phyloP scores from a whole-genome alignment of 2,888 invertebrate genomes.

The Melitaea athalia region DNA sequence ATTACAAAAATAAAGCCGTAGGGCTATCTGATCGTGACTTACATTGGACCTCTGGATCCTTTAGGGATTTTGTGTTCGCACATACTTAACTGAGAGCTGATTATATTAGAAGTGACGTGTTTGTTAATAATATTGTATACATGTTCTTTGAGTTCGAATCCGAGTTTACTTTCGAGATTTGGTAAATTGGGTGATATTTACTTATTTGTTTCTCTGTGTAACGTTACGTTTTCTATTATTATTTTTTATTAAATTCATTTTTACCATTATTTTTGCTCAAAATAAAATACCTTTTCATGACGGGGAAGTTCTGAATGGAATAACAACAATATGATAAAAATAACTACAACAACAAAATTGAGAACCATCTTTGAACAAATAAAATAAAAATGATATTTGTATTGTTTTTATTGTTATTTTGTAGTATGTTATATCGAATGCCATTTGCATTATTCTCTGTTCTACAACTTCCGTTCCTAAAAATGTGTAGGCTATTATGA shows the following conservation, averaged over 20 bases:
- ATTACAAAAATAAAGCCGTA: conserved; percentile 45
- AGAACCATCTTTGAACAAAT: too few species aligned
- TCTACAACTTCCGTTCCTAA: background rate
- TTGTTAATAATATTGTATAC: background rate
- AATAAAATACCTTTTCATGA: too few species aligned
- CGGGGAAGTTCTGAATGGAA: too few species aligned
- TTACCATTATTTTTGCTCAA: too few species aligned
- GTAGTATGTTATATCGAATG: background rate
- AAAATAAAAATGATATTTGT: background rate
- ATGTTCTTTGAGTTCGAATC: background rate
- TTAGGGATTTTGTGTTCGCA: conserved; percentile 22
- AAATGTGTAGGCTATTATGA: background rate
- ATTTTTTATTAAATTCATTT: too few species aligned
- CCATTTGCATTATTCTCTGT: background rate
- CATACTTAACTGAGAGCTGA: conserved; percentile 2
- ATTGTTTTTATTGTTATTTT: background rate
- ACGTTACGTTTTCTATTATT: too few species aligned
- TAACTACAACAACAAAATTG: too few species aligned
- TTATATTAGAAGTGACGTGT: background rate
- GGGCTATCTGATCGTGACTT: conserved; percentile 45
- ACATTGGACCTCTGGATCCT: conserved; percentile 38
- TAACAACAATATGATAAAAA: too few species aligned
- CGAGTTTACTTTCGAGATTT: background rate
- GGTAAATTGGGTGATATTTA: background rate
- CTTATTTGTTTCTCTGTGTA: too few species aligned